A percentile compares a stretch with the other conserved stretches of the same genome.
Conservation (phyloP, 2,888 invertebrate species). For the Volucella inanis region DNA sequence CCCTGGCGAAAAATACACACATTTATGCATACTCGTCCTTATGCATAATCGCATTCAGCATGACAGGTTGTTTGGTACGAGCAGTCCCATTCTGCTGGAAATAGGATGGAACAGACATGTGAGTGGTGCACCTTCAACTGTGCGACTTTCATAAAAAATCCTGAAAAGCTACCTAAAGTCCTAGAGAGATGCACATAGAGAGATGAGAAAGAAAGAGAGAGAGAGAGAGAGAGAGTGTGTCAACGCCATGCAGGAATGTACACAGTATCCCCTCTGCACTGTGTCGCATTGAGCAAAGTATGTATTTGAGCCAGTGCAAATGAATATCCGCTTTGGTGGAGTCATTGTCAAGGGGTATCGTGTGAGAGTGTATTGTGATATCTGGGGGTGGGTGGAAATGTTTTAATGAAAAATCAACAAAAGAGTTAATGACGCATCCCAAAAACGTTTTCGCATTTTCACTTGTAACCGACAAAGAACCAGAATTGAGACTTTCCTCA, state of each 20-base stretch:
- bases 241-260: conserved; percentile 27
- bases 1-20: conserved; percentile 14
- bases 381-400: conserved; percentile 33
- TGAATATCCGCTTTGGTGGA: conserved; percentile 68
- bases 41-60: conserved; percentile 1
- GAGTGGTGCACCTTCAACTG: conserved; percentile 47
- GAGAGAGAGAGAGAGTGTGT: conserved; percentile 9
- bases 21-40: not conserved
- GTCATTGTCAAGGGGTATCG: conserved; percentile 52
- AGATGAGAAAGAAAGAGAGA: not conserved
- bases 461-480: conserved; percentile 54
- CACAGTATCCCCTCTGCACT: not conserved
- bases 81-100: conserved; percentile 41
- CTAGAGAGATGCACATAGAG: not conserved
- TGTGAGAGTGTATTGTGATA: not conserved
- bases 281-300: conserved; percentile 1
- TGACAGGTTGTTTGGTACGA: conserved; percentile 22
- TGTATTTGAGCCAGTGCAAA: conserved; percentile 45
- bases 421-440: conserved; percentile 75
- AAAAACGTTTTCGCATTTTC: conserved; percentile 73
- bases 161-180: not conserved
- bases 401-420: conserved; percentile 74
- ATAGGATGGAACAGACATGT: conserved; percentile 51
- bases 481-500: not conserved
- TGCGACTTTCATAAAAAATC: conserved; percentile 4